Base-by-base conservation (phyloP, 2,888 invertebrate genomes). In the Esperia sulphurella region DNA sequence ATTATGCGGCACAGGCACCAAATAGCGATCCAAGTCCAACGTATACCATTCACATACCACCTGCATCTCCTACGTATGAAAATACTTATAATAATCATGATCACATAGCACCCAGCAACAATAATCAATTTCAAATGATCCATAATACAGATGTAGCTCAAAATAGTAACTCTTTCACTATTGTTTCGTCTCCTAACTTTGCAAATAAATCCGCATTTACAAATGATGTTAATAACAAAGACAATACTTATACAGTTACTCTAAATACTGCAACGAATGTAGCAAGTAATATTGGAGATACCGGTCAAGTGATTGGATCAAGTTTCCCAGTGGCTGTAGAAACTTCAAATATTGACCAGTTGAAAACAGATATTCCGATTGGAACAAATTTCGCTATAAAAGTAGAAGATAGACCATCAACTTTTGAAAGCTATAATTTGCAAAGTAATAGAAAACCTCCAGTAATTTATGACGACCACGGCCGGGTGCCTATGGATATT, bases 321-420 rank as follows among this genome's bases (percentile, higher is more conserved):
- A 87, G 83, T 55, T 65, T 84, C 10, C 74, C 85, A 13, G 82
- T 84, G 14, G 74, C 85, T 9, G 61, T 86, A 33, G 73, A 68
- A n/a, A 67, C 68, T 13, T 55, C 71, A 8, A 74, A 79, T 52
- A 71, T 66, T 54, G 75, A 43, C 12, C 74, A 75, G 55, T 61
- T 84, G 29, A 88, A 90, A 54, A 71, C 90, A 29, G 78, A 88
- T 56, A 90, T 90, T 57, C 89, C 90, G 8, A 88, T 90, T 49
- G 84, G 87, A 42, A 90, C 90, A 0, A 90, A 90, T 54, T 82
- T 90, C 61, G 90, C 90, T 35, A 89, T 90, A 13, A 75, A 72
- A 64, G 90, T 90, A 3, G 85, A 90, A 71, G 89, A 83, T 61
- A 79, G 75, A 53, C 64, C 72, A n/a, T 61, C 44, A 8, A 29